Base-by-base conservation (phyloP, 2,113 vertebrate genomes). In the Erythrolamprus reginae region DNA sequence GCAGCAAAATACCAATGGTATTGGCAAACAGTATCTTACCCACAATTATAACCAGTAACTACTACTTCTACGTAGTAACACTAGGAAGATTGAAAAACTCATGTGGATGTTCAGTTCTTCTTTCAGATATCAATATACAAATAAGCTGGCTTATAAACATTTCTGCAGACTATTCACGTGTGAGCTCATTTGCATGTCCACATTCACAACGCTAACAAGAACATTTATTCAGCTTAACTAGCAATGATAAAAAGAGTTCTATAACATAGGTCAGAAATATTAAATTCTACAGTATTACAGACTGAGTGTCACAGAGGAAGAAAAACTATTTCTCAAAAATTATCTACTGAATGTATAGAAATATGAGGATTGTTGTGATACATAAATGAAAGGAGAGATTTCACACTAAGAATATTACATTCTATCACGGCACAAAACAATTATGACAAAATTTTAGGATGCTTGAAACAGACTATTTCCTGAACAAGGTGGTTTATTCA, bases 351-450 rank as follows among this genome's bases (percentile, higher is more conserved):
- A 26, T 84, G 15, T 48, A 50, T 50, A 50, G 83, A 24, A 84
- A 10, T 84, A 26, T 21, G 10, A 94, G 61, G 85, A 92, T 93
- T 7, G 0, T 88, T 88, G 94, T 92, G 42, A 91, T 1, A 0
- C 0, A 3, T 88, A 38, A 92, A 88, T 0, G 3, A 82, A 90
- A 70, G 2, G 0, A 0, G 89, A 94, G 94, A 70, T 45, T 92
- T 94, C 91, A 33, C 0, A 0, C 89, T 92, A 93, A 90, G 85
- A 23, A 0, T 33, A 82, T 56, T 82, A 9, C 0, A 19, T 92
- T 89, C 93, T 13, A 53, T 56, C 93, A 93, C 92, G 3, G 55
- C 93, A 93, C 89, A 83, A 15, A 94, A 90, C 93, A 94, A 94
- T 87, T 70, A 47, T 92, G 91, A 89, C 61, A 92, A 88, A 85